Percentiles rank a stretch among this genome's conserved stretches.
Evolutionary conservation across 2,888 invertebrate genomes (phyloP).

Genomic region (Exephanes ischioxanthus): DNA sequence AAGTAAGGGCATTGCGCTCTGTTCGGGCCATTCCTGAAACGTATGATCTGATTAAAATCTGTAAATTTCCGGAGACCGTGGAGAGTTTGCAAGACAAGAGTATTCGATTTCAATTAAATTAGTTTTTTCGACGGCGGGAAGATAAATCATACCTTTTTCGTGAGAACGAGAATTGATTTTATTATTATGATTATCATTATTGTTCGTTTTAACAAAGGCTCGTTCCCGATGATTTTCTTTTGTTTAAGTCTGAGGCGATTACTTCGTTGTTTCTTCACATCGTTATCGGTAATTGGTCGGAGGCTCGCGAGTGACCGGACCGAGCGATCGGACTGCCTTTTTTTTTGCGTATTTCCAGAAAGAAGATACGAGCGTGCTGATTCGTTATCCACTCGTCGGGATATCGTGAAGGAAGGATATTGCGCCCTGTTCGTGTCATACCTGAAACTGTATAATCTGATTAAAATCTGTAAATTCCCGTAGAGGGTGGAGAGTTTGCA

Average conservation of each 20-base stretch:
- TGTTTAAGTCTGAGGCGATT: too few species aligned
- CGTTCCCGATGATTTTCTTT: too few species aligned
- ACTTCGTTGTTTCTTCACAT: too few species aligned
- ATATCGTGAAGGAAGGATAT: background rate
- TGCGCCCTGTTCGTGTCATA: background rate
- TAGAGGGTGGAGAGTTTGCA: too few species aligned
- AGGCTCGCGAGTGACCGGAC: too few species aligned
- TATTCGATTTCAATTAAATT: background rate
- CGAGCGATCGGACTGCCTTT: background rate
- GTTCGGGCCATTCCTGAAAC: background rate
- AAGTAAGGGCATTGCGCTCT: background rate
- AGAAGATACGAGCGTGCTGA: conserved; percentile 7
- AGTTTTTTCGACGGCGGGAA: background rate
- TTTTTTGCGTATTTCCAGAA: background rate
- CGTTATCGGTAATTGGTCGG: background rate
- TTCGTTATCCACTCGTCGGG: conserved; percentile 34
- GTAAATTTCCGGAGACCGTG: background rate
- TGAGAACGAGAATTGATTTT: too few species aligned
- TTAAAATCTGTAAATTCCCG: background rate
- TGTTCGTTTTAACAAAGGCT: too few species aligned
- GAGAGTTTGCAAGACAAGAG: background rate
- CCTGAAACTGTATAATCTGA: background rate
- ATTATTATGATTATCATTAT: too few species aligned
- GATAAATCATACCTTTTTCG: too few species aligned
- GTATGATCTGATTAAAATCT: conserved; percentile 1